Conservation (phyloP, 2,888 invertebrate genomes). For the Lumbricus terrestris region DNA sequence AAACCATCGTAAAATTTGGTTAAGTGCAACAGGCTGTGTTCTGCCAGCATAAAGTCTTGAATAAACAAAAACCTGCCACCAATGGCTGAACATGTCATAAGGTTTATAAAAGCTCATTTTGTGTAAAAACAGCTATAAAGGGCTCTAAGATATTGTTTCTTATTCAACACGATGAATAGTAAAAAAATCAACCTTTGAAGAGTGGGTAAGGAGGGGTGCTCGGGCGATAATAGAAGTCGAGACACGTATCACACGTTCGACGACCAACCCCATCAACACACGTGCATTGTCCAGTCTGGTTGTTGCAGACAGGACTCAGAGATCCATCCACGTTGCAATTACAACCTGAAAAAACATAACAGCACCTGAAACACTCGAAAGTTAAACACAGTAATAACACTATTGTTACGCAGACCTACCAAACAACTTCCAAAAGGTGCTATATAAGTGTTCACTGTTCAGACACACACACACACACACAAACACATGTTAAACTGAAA, state of each 20-base stretch:
- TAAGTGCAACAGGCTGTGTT: too few relatives aligned
- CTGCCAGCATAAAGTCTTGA: too few relatives aligned
- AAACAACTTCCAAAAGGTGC: background rate
- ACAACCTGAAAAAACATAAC: slow-evolving; percentile 36
- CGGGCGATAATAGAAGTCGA: slow-evolving; percentile 35
- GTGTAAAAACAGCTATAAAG: too few relatives aligned
- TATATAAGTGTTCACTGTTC: background rate
- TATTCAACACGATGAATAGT: background rate
- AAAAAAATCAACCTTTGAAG: background rate
- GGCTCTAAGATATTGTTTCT: background rate
- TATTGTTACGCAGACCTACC: background rate
- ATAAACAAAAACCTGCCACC: too few relatives aligned
- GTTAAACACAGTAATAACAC: background rate
- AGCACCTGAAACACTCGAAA: background rate
- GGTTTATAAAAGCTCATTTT: background rate
- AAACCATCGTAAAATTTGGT: too few relatives aligned
- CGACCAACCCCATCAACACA: slow-evolving; percentile 39
- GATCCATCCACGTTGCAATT: slow-evolving; percentile 38
- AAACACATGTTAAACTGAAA: background rate
- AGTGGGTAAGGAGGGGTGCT: background rate
- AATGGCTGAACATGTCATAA: background rate
- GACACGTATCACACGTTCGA: slow-evolving; percentile 37
- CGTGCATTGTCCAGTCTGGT: slow-evolving; percentile 38
- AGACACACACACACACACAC: background rate
- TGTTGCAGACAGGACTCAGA: slow-evolving; percentile 35